Evolutionary conservation across 2,888 invertebrate species (phyloP).

Genomic region (Cephus rjabovi): DNA sequence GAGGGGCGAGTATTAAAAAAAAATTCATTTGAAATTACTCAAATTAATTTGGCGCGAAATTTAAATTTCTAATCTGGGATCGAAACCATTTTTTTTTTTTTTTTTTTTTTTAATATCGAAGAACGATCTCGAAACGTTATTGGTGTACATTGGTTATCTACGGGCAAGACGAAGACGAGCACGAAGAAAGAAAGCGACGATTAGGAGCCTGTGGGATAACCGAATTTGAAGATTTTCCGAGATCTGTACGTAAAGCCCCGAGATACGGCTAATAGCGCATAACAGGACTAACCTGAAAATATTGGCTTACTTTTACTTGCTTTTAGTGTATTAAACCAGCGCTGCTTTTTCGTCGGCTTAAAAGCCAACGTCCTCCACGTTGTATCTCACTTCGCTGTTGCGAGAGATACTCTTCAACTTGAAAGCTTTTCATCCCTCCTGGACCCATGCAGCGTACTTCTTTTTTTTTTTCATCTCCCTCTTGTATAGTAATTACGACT

Average conservation of each 20-base stretch:
- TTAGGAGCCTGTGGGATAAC: too few relatives aligned
- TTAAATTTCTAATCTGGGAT: too few relatives aligned
- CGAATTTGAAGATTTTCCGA: too few relatives aligned
- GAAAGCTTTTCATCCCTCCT: slow-evolving; percentile 7
- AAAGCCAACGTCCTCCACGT: slow-evolving; percentile 3
- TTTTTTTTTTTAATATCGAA: neutral
- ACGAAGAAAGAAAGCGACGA: too few relatives aligned
- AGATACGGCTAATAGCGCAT: slow-evolving; percentile 3
- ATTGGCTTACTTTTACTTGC: slow-evolving; percentile 18
- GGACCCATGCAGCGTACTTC: too few relatives aligned
- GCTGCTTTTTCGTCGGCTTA: neutral
- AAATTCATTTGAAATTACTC: too few relatives aligned
- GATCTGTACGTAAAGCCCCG: neutral
- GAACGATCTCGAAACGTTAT: neutral
- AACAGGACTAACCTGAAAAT: slow-evolving; percentile 22
- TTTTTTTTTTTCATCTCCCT: too few relatives aligned
- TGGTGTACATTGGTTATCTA: neutral
- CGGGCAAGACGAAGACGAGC: neutral
- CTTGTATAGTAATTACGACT: too few relatives aligned
- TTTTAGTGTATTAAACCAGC: slow-evolving; percentile 24
- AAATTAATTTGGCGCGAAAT: too few relatives aligned
- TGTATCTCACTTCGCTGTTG: neutral
- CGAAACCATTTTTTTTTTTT: too few relatives aligned
- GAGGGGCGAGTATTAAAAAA: too few relatives aligned
- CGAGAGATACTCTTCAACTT: neutral